Percentiles rank a stretch among this genome's conserved stretches.
Evolutionary conservation across 2,888 invertebrate genomes (phyloP).

Genomic region (Meliscaeva auricollis): DNA sequence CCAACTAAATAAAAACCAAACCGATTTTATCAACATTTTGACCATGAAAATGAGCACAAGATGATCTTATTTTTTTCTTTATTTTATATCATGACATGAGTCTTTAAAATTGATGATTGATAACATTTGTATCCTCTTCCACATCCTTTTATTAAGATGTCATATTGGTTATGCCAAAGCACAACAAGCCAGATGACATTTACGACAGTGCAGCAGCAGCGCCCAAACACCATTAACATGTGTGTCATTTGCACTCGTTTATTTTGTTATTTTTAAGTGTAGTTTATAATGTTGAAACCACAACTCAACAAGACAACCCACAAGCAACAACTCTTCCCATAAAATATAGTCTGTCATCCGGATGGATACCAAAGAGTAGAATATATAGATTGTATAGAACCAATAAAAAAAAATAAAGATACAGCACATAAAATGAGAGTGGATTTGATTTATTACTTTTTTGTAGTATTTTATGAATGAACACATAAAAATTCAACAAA

Average conservation of each 20-base stretch:
- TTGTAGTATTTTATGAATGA: constrained; percentile 71
- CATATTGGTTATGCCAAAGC: constrained; percentile 54
- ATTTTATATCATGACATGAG: too few relatives aligned
- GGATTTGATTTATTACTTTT: constrained; percentile 72
- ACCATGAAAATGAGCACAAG: constrained; percentile 29
- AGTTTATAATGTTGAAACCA: constrained; percentile 49
- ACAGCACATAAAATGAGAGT: constrained; percentile 43
- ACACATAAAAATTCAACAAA: constrained; percentile 52
- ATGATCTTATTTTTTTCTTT: too few relatives aligned
- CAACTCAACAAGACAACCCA: constrained; percentile 75
- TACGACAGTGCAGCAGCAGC: constrained; percentile 56
- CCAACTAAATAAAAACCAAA: not conserved
- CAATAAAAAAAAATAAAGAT: constrained; percentile 55
- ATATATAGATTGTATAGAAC: constrained; percentile 46
- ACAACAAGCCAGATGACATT: constrained; percentile 71
- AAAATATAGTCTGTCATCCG: constrained; percentile 38
- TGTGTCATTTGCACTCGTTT: constrained; percentile 69
- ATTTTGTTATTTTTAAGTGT: constrained; percentile 12
- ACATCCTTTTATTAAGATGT: constrained; percentile 69
- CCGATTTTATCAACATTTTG: not conserved
- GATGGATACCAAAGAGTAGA: constrained; percentile 13
- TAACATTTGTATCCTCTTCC: not conserved
- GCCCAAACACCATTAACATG: constrained; percentile 68
- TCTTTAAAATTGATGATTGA: not conserved
- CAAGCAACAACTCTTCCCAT: constrained; percentile 42